Base-by-base conservation (phyloP, 1,140 invertebrate genomes). In the Paraescarpia echinospica region DNA sequence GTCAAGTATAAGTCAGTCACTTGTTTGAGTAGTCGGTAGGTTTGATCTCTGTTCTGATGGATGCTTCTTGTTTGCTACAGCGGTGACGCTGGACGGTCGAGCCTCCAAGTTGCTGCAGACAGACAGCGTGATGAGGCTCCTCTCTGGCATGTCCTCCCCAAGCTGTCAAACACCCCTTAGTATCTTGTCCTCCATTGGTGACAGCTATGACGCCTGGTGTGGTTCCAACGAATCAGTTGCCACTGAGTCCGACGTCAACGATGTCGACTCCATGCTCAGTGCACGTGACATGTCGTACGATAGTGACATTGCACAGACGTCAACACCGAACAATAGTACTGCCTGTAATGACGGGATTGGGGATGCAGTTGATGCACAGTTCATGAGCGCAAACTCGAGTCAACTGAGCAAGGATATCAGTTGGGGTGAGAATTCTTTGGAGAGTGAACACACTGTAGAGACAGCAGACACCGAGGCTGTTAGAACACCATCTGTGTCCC, bases 151-250 rank as follows among this genome's bases (percentile, higher is more conserved):
- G 92, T 92, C 33, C 48, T 90, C 34, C 14, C 34, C 92, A 33
- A 93, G 93, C 77, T 34, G 89, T 89, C 34, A 89, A 51, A n/a
- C 35, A n/a, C 90, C 35, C 51, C 31, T 92, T 33, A 41, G 92
- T 90, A 48, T 51, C 92, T 8, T 35, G 92, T 33, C 35, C 33
- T 35, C 51, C 34, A 35, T 92, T 92, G 34, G 34, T 90, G 35
- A 34, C 92, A 90, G 35, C 89, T 34, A 33, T 91, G 35, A 92
- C 48, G 35, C 77, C 41, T 77, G 88, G 77, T 27, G 35, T n/a
- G 92, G 34, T 14, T 94, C 94, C 8, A 94, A 94, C 59, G 94
- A 94, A 93, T 94, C 94, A 1, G 27, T 94, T 34, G 94, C 94
- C 77, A 93, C 93, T 34, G 92, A 90, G 33, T 93, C 92, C 9